A percentile compares a stretch with the other conserved stretches of the same genome.
Evolutionary conservation across 2,888 invertebrate species (phyloP).

Genomic region (Salticus scenicus): DNA sequence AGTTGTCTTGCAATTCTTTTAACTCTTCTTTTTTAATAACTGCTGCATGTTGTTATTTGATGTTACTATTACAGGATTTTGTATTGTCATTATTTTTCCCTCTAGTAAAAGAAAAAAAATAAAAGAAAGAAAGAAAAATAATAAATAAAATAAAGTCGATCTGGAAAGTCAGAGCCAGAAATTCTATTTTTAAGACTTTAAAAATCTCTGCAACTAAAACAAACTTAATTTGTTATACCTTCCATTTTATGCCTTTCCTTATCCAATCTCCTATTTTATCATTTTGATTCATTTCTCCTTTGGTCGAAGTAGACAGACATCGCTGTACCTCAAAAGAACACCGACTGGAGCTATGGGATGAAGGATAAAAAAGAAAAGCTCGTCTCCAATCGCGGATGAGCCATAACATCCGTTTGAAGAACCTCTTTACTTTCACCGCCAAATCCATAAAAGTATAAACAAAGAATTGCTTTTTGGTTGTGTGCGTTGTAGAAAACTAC

Average conservation of each 20-base stretch:
- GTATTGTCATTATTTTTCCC: too few species aligned
- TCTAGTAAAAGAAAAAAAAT: too few species aligned
- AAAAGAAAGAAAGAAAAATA: too few species aligned
- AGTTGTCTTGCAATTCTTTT: too few species aligned
- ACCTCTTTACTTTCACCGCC: conserved; percentile 4
- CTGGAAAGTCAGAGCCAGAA: too few species aligned
- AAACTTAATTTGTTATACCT: neutral
- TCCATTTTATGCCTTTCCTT: neutral
- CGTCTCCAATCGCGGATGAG: neutral
- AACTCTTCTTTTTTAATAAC: too few species aligned
- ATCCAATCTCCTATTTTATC: neutral
- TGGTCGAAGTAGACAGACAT: neutral
- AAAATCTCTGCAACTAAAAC: neutral
- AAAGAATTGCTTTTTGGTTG: neutral
- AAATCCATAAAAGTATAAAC: conserved; percentile 16
- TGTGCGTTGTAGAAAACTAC: neutral
- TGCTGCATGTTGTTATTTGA: too few species aligned
- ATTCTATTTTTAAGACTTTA: neutral
- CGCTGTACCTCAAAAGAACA: neutral
- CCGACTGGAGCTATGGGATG: conserved; percentile 1
- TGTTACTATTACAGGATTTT: too few species aligned
- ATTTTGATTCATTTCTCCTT: neutral
- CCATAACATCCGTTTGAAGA: conserved; percentile 5
- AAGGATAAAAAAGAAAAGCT: neutral
- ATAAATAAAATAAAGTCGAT: too few species aligned